Conservation (phyloP, 2,888 invertebrate genomes). For the Cantharis rustica region DNA sequence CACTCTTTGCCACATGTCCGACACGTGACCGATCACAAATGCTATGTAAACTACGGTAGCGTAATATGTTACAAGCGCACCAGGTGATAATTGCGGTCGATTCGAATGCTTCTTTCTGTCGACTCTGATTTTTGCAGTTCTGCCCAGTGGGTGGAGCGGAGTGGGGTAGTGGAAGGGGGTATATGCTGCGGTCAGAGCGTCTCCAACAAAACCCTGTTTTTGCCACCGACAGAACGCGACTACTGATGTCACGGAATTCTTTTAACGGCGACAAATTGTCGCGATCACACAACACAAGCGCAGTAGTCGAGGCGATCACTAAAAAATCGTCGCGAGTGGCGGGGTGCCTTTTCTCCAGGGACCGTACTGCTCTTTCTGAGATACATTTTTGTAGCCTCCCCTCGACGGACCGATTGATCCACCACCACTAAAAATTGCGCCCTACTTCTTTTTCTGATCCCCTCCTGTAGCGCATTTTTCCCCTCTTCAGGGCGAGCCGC, state of each 20-base stretch:
- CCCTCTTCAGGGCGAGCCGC: slow-evolving; percentile 60
- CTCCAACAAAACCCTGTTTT: slow-evolving; percentile 53
- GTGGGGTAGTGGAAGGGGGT: slow-evolving; percentile 57
- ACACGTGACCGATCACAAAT: slow-evolving; percentile 37
- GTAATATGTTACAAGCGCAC: slow-evolving; percentile 42
- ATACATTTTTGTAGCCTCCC: slow-evolving; percentile 56
- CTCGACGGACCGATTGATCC: slow-evolving; percentile 55
- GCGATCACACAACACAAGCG: slow-evolving; percentile 57
- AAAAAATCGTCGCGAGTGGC: slow-evolving; percentile 50
- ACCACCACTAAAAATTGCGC: slow-evolving; percentile 58
- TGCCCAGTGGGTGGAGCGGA: slow-evolving; percentile 65
- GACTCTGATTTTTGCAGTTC: slow-evolving; percentile 59
- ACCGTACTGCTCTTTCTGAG: slow-evolving; percentile 54
- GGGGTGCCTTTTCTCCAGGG: slow-evolving; percentile 51
- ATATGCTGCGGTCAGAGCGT: slow-evolving; percentile 51
- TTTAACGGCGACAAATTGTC: slow-evolving; percentile 59
- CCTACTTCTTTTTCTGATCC: slow-evolving; percentile 57
- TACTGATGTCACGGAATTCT: slow-evolving; percentile 59
- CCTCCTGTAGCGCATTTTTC: slow-evolving; percentile 56
- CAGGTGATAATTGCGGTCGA: slow-evolving; percentile 58
- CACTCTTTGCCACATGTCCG: slow-evolving; percentile 35
- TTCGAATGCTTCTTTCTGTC: slow-evolving; percentile 65
- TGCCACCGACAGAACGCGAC: slow-evolving; percentile 57
- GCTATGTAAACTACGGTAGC: slow-evolving; percentile 32
- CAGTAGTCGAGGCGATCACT: slow-evolving; percentile 53